A percentile compares a stretch with the other conserved stretches of the same genome.
Conservation (phyloP, 2,113 vertebrate genomes). For the Perca fluviatilis region DNA sequence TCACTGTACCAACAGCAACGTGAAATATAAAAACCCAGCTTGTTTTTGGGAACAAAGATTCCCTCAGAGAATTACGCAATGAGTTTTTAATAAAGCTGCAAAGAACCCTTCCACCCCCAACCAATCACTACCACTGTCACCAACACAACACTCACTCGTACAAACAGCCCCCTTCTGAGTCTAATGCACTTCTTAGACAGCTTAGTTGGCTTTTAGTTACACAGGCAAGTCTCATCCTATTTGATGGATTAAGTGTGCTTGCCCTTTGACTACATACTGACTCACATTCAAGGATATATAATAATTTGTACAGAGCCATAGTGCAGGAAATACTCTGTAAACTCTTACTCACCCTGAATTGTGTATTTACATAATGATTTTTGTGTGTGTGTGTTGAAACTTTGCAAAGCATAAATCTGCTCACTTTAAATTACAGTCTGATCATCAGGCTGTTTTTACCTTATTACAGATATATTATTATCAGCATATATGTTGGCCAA, state of each 20-base stretch:
- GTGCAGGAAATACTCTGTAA: neutral
- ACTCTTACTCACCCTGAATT: neutral
- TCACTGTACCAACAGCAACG: slow-evolving; percentile 30
- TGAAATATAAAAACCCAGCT: slow-evolving; percentile 13
- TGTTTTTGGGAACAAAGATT: slow-evolving; percentile 51
- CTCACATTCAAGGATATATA: slow-evolving; percentile 7
- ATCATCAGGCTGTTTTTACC: neutral
- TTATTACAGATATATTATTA: neutral
- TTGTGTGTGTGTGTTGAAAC: neutral
- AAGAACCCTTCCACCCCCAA: slow-evolving; percentile 15
- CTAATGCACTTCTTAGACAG: slow-evolving; percentile 73
- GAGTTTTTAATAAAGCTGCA: slow-evolving; percentile 49
- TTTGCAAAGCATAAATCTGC: neutral
- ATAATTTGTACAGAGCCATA: neutral
- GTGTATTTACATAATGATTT: neutral
- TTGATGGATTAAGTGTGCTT: slow-evolving; percentile 72
- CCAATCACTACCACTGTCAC: slow-evolving; percentile 19
- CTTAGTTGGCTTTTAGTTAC: slow-evolving; percentile 70
- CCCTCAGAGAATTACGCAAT: slow-evolving; percentile 58
- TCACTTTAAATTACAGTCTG: neutral
- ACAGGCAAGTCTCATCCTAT: slow-evolving; percentile 65
- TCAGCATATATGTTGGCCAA: neutral
- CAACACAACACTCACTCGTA: slow-evolving; percentile 25
- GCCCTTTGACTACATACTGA: slow-evolving; percentile 66
- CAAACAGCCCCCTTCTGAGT: slow-evolving; percentile 17